Evolutionary conservation across 2,113 vertebrate genomes (phyloP).

Genomic region (Smithornis capensis): DNA sequence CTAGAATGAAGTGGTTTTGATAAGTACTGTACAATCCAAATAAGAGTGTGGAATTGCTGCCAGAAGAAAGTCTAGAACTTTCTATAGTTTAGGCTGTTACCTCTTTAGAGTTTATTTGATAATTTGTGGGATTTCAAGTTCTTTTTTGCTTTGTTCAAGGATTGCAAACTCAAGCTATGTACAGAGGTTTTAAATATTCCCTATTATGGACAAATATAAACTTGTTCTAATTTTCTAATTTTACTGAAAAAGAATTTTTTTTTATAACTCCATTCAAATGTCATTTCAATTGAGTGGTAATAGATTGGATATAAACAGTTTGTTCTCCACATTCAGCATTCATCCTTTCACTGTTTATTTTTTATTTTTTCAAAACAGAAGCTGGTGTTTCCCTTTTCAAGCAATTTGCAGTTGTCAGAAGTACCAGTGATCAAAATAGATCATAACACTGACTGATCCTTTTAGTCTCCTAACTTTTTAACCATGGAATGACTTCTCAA

Average conservation of each 20-base stretch:
- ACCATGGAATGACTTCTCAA: background rate
- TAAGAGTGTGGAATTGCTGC: background rate
- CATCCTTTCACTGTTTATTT: background rate
- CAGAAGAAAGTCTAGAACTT: background rate
- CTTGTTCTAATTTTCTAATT: background rate
- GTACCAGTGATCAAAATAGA: background rate
- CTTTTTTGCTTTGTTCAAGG: background rate
- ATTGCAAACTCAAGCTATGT: background rate
- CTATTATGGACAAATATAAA: constrained; percentile 36
- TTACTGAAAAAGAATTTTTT: background rate
- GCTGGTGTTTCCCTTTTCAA: background rate
- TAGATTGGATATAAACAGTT: background rate
- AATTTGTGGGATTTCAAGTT: background rate
- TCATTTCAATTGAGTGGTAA: background rate
- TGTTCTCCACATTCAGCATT: background rate
- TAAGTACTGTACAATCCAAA: background rate
- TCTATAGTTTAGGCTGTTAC: background rate
- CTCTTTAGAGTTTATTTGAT: background rate
- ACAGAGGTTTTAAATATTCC: background rate
- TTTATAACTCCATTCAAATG: background rate
- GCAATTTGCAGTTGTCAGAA: background rate
- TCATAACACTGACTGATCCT: background rate
- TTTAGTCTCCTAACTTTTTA: background rate
- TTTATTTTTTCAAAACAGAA: background rate
- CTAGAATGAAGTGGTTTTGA: background rate